Evolutionary conservation across 1,140 invertebrate genomes (phyloP), one percentile per base, ranked within the genome.

Genomic region (Orius laevigatus): DNA sequence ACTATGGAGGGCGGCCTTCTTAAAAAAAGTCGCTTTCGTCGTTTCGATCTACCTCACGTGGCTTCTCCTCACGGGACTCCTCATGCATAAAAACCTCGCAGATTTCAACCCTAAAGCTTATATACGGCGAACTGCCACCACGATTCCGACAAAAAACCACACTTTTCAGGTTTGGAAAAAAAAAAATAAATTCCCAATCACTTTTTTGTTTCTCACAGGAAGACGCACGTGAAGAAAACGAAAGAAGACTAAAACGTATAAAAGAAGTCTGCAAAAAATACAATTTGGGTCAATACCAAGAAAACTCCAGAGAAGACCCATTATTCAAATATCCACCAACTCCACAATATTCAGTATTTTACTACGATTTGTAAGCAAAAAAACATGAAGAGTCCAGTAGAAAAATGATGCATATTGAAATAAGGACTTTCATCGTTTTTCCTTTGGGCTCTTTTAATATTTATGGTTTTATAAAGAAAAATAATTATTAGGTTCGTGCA

Each of bases 271-370:
- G 70, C 46, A 46, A 56, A 48, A 63, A 61, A 25, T 66, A 69
- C 52, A 66, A 68, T 51, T 53, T 72, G 41, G 70, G 69, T 3
- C 50, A 57, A 12, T 65, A 66, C 51, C 52, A 56, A 42, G 52
- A 62, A 14, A 18, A 48, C 12, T 53, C 52, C 2, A 55, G 55
- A 34, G 25, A 25, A 34, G 54, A 19, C 46, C 60, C 0, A 15
- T 38, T 1, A 57, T 69, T 39, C n/a, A 70, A 68, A 52, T 64
- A 72, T 49, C 69, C 71, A 1, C 70, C 70, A 8, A 63, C 66
- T 0, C 69, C 70, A 0, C 68, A 69, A 25, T 72, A 70, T 46
- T 57, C 58, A 4, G 63, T 71, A 12, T 70, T 71, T 48, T 72
- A 70, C 46, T 65, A 70, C 46, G 62, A 67, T 51, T 62, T 59